These are phyloP conservation scores for Drosophila yooni DNA, from an alignment of 2,888 invertebrate species.

Conservation along the genomic window DNA sequence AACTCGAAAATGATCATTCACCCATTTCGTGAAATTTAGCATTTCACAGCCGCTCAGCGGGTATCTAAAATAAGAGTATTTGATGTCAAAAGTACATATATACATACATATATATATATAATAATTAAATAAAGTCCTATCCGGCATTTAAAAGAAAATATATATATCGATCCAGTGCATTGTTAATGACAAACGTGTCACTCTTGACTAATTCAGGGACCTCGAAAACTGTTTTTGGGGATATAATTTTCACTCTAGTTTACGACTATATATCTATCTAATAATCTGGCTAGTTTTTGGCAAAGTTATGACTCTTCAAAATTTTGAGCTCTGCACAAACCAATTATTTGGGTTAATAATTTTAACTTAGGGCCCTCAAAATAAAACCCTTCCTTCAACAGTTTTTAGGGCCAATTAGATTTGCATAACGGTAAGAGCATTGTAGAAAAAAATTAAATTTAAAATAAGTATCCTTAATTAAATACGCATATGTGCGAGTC, in stretches of 20 bases:
- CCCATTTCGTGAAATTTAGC: constrained; percentile 93
- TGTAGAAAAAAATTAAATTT: background rate
- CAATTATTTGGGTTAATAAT: background rate
- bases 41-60: constrained; percentile 89
- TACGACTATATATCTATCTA: too few species aligned
- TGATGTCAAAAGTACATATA: background rate
- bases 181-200: background rate
- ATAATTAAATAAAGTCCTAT: background rate
- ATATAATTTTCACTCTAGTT: too few species aligned
- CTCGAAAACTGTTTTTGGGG: too few species aligned
- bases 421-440: background rate
- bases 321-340: background rate
- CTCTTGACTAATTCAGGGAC: background rate
- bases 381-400: background rate
- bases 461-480: background rate
- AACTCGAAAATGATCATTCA: constrained; percentile 87
- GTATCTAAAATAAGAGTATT: constrained; percentile 87
- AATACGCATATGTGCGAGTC: background rate
- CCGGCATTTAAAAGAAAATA: background rate
- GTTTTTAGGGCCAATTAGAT: background rate
- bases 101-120: background rate
- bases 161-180: background rate
- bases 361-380: background rate
- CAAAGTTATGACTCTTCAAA: background rate
- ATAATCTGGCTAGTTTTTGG: background rate